Conservation (phyloP, 2,888 invertebrate genomes). For the Agonum fuliginosum region DNA sequence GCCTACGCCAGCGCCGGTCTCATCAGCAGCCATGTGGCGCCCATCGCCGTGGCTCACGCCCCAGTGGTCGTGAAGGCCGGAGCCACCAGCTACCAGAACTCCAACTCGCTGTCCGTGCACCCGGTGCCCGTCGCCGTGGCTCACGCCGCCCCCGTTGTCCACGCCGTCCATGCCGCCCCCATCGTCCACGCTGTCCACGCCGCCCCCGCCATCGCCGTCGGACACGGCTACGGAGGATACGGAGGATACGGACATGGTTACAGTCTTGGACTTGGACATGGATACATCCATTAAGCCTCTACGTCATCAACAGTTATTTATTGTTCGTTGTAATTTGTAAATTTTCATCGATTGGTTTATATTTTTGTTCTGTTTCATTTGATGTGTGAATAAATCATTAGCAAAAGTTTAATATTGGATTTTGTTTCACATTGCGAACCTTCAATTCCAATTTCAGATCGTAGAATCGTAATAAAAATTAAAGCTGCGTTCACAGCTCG, state of each 20-base stretch:
- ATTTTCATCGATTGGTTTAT: constrained; percentile 41
- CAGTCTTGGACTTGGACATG: constrained; percentile 22
- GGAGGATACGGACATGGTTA: constrained; percentile 42
- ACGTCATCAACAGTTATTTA: constrained; percentile 42
- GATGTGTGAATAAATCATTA: constrained; percentile 60
- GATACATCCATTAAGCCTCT: constrained; percentile 35
- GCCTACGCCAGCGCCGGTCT: constrained; percentile 65
- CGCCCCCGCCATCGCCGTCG: constrained; percentile 60
- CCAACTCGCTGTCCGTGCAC: constrained; percentile 57
- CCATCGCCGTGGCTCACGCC: constrained; percentile 64
- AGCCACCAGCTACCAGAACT: constrained; percentile 60
- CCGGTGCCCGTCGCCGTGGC: constrained; percentile 51
- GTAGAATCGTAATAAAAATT: not conserved
- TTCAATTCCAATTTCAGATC: not conserved
- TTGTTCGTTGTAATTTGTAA: constrained; percentile 30
- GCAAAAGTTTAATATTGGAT: constrained; percentile 37
- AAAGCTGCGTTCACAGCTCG: too few relatives aligned
- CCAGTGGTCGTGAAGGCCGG: constrained; percentile 65
- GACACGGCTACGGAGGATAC: constrained; percentile 58
- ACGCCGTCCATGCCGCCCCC: constrained; percentile 49
- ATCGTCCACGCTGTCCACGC: constrained; percentile 59
- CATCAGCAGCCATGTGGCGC: constrained; percentile 45
- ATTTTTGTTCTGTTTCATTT: constrained; percentile 40
- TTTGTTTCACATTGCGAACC: not conserved
- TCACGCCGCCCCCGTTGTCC: constrained; percentile 45